Conservation (phyloP, 2,113 vertebrate genomes). For the Phoxinus phoxinus region DNA sequence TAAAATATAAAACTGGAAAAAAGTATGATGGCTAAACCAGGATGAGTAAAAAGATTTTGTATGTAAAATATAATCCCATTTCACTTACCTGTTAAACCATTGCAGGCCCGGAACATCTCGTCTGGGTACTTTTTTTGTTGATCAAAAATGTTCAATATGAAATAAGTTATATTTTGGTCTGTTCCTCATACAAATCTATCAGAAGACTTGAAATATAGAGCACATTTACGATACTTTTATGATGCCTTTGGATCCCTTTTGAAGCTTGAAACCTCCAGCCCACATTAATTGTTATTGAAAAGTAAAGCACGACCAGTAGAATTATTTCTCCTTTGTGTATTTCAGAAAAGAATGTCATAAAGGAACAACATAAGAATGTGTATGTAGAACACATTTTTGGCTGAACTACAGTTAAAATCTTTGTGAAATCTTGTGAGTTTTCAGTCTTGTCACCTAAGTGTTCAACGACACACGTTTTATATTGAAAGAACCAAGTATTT, state of each 20-base stretch:
- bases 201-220: not conserved
- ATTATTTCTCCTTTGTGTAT: not conserved
- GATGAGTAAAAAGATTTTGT: not conserved
- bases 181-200: not conserved
- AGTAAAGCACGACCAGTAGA: not conserved
- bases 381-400: not conserved
- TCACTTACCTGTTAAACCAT: constrained; percentile 59
- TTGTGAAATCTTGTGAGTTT: not conserved
- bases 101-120: constrained; percentile 49
- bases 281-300: not conserved
- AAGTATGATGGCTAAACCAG: not conserved
- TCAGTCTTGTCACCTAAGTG: not conserved
- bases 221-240: not conserved
- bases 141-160: constrained; percentile 37
- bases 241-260: not conserved
- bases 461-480: not conserved
- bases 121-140: constrained; percentile 44
- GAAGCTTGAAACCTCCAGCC: not conserved
- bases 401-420: not conserved
- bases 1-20: not conserved
- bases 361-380: not conserved
- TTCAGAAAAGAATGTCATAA: not conserved
- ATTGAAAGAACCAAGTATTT: not conserved
- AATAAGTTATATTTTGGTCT: not conserved
- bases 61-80: constrained; percentile 34